These are phyloP conservation scores for Lasioglossum morio DNA, from an alignment of 2,888 invertebrate genomes.

Conservation along the genomic window DNA sequence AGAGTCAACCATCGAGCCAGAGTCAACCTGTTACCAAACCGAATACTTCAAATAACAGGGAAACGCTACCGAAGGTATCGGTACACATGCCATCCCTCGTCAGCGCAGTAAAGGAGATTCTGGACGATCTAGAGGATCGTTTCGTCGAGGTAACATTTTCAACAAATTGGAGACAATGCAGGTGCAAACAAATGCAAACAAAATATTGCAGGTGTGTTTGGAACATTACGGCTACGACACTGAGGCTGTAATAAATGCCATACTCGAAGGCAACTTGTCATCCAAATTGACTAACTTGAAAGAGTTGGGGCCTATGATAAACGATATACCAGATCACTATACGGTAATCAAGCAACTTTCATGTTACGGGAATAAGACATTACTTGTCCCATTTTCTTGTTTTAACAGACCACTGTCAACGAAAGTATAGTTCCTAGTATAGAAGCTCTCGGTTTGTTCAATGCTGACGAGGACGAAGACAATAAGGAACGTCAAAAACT, in stretches of 20 bases:
- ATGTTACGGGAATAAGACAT: background rate
- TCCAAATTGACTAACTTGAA: conserved; percentile 85
- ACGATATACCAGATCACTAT: conserved; percentile 88
- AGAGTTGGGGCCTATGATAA: conserved; percentile 84
- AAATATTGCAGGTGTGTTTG: conserved; percentile 89
- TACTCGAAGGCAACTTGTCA: conserved; percentile 91
- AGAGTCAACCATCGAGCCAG: conserved; percentile 27
- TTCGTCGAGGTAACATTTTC: conserved; percentile 86
- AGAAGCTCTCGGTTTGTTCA: conserved; percentile 89
- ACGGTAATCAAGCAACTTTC: conserved; percentile 79
- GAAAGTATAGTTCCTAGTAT: conserved; percentile 65
- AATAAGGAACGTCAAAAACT: conserved; percentile 89
- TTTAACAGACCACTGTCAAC: conserved; percentile 70
- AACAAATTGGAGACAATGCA: background rate
- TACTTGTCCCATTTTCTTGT: background rate
- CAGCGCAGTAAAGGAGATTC: conserved; percentile 89
- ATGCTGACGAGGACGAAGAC: conserved; percentile 88
- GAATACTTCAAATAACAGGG: conserved; percentile 17
- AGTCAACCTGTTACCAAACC: conserved; percentile 7
- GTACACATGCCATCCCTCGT: conserved; percentile 84
- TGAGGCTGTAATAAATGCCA: conserved; percentile 92
- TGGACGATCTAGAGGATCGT: conserved; percentile 93
- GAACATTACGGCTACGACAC: conserved; percentile 91
- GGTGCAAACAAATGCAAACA: background rate
- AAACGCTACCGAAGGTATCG: conserved; percentile 33